Evolutionary conservation across 1,140 invertebrate genomes (phyloP).

Genomic region (Calliphora vicina): DNA sequence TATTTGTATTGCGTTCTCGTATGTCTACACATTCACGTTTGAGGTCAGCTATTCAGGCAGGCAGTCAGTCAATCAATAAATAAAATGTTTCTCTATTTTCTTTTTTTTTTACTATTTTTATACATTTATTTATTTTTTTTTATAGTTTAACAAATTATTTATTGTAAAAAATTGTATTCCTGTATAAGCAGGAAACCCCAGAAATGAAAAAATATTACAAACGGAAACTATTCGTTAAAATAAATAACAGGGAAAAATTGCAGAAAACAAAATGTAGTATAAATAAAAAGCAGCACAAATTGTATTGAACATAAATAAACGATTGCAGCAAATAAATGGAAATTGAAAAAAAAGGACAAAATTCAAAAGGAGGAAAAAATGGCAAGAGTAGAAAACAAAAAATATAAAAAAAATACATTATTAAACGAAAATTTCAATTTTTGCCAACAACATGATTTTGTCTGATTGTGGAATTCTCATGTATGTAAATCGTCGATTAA

Average conservation of each 20-base stretch:
- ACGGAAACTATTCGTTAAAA: conserved; percentile 31
- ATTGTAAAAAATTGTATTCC: conserved; percentile 31
- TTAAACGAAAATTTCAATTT: background rate
- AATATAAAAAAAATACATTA: too few relatives aligned
- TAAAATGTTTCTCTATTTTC: conserved; percentile 4
- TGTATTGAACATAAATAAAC: conserved; percentile 13
- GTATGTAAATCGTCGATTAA: conserved; percentile 53
- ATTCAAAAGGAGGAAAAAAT: background rate
- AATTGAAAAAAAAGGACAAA: background rate
- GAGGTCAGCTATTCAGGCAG: background rate
- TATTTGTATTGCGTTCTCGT: background rate
- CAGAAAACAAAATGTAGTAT: background rate
- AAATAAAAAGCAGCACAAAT: background rate
- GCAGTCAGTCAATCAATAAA: conserved; percentile 12
- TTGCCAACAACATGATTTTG: background rate
- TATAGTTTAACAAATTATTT: conserved; percentile 19
- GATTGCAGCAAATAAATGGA: background rate
- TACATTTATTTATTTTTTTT: background rate
- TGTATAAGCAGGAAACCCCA: conserved; percentile 26
- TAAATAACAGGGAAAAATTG: conserved; percentile 8
- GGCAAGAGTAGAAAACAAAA: background rate
- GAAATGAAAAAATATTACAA: conserved; percentile 27
- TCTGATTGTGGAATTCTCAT: conserved; percentile 41
- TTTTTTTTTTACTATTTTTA: background rate
- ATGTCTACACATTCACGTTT: background rate